A percentile compares a stretch with the other conserved stretches of the same genome.
Evolutionary conservation across 1,140 invertebrate genomes (phyloP).

Genomic region (Pseudobourletiella spinata): DNA sequence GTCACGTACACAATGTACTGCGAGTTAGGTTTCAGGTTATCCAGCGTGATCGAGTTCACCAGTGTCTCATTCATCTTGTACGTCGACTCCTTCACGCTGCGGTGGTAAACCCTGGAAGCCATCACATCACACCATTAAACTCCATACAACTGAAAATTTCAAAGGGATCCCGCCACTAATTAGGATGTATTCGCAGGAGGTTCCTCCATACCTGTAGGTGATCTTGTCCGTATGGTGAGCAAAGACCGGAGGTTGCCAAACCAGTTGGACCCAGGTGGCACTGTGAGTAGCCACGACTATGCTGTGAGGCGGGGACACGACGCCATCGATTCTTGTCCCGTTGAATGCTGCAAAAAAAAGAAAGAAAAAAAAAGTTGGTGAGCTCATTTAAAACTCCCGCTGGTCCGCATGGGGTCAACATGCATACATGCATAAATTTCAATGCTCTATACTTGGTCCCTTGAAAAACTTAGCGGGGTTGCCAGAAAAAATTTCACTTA

Average conservation of each 20-base stretch:
- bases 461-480: too few relatives aligned
- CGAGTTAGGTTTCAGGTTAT: constrained; percentile 60
- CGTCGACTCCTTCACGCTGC: constrained; percentile 50
- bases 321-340: constrained; percentile 47
- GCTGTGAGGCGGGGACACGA: constrained; percentile 66
- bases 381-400: not conserved
- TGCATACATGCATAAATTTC: too few relatives aligned
- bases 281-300: constrained; percentile 63
- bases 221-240: constrained; percentile 64
- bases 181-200: too few relatives aligned
- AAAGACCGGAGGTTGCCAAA: constrained; percentile 70
- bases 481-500: too few relatives aligned
- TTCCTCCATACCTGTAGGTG: constrained; percentile 61
- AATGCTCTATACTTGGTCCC: too few relatives aligned
- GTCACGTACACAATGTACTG: constrained; percentile 66
- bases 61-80: constrained; percentile 53
- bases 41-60: constrained; percentile 58
- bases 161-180: too few relatives aligned
- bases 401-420: too few relatives aligned
- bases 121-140: not conserved
- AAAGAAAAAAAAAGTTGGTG: not conserved
- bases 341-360: constrained; percentile 36
- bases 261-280: constrained; percentile 63
- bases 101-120: constrained; percentile 53
- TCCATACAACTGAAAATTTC: too few relatives aligned